Evolutionary conservation across 1,140 invertebrate species (phyloP).

Genomic region (Lineus longissimus): DNA sequence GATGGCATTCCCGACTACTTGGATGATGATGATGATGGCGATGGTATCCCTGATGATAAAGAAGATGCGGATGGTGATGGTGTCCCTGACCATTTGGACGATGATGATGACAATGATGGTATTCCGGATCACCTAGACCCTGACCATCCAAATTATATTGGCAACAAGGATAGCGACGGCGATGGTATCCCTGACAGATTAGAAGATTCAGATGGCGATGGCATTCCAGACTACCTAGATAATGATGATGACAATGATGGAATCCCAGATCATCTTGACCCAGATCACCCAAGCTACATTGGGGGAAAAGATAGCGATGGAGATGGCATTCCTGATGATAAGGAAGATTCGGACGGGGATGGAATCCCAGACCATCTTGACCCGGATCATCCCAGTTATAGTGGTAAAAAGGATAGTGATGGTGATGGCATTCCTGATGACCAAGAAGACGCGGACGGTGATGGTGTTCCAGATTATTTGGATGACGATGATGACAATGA

Average conservation of each 20-base stretch:
- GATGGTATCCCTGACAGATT: constrained; percentile 31
- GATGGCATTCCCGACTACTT: constrained; percentile 20
- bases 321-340: constrained; percentile 9
- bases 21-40: constrained; percentile 14
- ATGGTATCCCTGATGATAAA: constrained; percentile 12
- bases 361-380: constrained; percentile 40
- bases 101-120: constrained; percentile 43
- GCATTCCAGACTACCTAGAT: constrained; percentile 39
- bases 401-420: constrained; percentile 27
- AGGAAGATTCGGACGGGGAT: constrained; percentile 32
- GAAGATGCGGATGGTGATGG: constrained; percentile 18
- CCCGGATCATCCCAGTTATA: neutral
- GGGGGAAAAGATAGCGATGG: constrained; percentile 5
- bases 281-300: neutral
- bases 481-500: constrained; percentile 26
- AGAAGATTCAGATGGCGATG: constrained; percentile 33
- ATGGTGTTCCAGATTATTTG: constrained; percentile 20
- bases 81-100: constrained; percentile 26
- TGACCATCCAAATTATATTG: neutral
- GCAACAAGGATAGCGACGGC: constrained; percentile 26
- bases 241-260: constrained; percentile 39
- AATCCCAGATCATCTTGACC: constrained; percentile 30
- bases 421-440: constrained; percentile 37
- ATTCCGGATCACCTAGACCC: constrained; percentile 28
- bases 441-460: constrained; percentile 36